Evolutionary conservation across 2,888 invertebrate genomes (phyloP).

Genomic region (Drosophila picticornis): DNA sequence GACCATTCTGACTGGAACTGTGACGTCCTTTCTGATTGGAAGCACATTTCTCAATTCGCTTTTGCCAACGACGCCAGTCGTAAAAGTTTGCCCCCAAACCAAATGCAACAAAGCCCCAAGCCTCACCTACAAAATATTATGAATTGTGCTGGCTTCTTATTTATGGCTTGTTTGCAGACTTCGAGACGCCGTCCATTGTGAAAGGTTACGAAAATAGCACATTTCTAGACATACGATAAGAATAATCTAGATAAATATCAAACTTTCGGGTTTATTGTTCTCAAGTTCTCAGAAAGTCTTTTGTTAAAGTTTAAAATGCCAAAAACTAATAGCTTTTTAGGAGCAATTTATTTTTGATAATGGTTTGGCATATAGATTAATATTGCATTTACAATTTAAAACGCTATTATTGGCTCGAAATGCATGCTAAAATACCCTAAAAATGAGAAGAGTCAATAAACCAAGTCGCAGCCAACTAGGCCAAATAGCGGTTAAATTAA

Average conservation of each 20-base stretch:
- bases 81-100: constrained; percentile 10
- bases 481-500: constrained; percentile 59
- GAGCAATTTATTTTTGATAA: not conserved
- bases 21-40: constrained; percentile 30
- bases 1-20: constrained; percentile 10
- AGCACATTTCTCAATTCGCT: constrained; percentile 38
- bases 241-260: not conserved
- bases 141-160: constrained; percentile 14
- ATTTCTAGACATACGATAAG: not conserved
- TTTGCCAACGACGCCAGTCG: constrained; percentile 35
- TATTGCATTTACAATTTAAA: not conserved
- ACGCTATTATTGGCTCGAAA: not conserved
- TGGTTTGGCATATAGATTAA: not conserved
- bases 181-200: constrained; percentile 15
- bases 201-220: not conserved
- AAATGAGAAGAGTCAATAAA: not conserved
- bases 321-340: not conserved
- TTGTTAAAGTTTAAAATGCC: not conserved
- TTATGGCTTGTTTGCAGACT: constrained; percentile 25
- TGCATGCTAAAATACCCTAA: not conserved
- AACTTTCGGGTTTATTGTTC: not conserved
- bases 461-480: constrained; percentile 43
- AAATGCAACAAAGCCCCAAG: not conserved
- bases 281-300: not conserved
- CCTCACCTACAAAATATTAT: constrained; percentile 29